Percentiles rank a stretch among this genome's conserved stretches.
Evolutionary conservation across 2,113 vertebrate genomes (phyloP).

Genomic region (Pristiophorus japonicus): DNA sequence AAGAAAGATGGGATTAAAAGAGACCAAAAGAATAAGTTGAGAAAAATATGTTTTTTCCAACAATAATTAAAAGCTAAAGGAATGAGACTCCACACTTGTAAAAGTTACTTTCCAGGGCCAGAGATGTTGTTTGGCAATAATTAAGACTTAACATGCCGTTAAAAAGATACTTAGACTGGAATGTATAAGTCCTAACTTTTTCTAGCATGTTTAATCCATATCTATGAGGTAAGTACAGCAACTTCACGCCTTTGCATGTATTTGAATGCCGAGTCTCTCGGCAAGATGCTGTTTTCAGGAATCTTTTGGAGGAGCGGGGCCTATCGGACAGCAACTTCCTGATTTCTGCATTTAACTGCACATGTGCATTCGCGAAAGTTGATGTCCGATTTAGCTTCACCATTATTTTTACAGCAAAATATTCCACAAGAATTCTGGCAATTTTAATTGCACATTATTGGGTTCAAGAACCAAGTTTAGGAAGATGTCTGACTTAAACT

Average conservation of each 20-base stretch:
- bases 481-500: background rate
- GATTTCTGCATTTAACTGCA: background rate
- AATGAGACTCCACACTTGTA: background rate
- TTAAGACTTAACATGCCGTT: too few species aligned
- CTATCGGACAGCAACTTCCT: background rate
- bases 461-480: background rate
- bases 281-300: background rate
- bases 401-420: background rate
- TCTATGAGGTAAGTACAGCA: background rate
- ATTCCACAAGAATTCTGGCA: background rate
- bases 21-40: background rate
- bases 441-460: background rate
- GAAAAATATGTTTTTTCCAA: background rate
- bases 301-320: background rate
- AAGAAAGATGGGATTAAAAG: background rate
- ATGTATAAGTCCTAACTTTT: background rate
- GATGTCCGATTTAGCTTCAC: background rate
- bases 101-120: background rate
- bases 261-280: background rate
- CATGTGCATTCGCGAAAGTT: background rate
- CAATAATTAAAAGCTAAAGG: background rate
- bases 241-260: background rate
- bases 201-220: background rate
- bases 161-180: background rate
- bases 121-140: background rate